Evolutionary conservation across 2,113 vertebrate genomes (phyloP).

Genomic region (Ia io): DNA sequence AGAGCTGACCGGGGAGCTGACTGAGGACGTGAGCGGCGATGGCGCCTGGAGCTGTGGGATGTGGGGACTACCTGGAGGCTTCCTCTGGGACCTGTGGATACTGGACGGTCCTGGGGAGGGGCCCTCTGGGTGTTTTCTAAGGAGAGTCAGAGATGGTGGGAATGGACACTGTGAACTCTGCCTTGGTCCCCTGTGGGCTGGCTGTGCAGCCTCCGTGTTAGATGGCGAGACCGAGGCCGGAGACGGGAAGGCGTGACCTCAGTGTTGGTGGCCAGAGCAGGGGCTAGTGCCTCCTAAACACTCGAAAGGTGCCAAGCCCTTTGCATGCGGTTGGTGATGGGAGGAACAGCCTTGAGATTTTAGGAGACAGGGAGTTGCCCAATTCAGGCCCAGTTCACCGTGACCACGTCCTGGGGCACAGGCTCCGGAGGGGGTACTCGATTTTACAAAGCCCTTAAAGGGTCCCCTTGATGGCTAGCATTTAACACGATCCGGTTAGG

Average conservation of each 20-base stretch:
- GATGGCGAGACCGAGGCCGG: background rate
- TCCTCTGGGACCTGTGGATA: background rate
- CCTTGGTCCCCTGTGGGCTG: background rate
- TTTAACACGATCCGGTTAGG: background rate
- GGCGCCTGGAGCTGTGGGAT: accelerated
- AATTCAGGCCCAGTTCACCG: background rate
- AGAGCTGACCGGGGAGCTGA: no score
- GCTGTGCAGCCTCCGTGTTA: background rate
- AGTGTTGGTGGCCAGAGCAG: no score
- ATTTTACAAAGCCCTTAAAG: background rate
- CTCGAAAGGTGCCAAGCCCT: background rate
- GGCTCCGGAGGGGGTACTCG: background rate
- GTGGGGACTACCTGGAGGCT: background rate
- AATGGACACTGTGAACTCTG: background rate
- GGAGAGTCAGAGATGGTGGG: background rate
- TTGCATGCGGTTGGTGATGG: accelerated
- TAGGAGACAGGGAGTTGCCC: background rate
- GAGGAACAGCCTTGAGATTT: background rate
- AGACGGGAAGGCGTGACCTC: background rate
- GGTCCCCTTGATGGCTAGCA: background rate
- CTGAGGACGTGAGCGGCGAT: background rate
- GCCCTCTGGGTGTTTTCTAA: background rate
- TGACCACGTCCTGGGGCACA: background rate
- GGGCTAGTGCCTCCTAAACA: background rate
- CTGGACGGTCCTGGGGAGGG: background rate